Evolutionary conservation across 2,888 invertebrate genomes (phyloP), one percentile per base, ranked within the genome.

Genomic region (Chesias legatella): DNA sequence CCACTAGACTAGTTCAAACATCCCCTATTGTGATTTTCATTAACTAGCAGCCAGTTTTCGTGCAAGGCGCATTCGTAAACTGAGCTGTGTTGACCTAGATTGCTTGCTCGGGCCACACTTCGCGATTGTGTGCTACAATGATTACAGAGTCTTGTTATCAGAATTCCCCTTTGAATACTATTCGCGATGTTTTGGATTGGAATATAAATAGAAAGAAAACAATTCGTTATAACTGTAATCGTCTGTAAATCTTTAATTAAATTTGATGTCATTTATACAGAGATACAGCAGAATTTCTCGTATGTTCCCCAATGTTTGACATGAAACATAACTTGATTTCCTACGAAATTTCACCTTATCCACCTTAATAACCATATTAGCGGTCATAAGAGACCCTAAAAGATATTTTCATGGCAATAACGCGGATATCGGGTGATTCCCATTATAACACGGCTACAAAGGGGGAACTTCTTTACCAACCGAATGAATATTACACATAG

Each of bases 1-100:
- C 5, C 5, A 17, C 13, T 17, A 5, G 13, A 30, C 21, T 32
- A 20, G 25, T 25, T 25, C 35, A 36, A 45, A 40, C 35, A 2
- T 17, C 13, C 13, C 5, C 5, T 32, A 45, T 45, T 40, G 29
- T 44, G 33, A 45, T 47, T 49, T 48, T 45, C 33, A 50, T 50
- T 43, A 44, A n/a, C n/a, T n/a, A 44, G 32, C 8, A 27, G 37
- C 30, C 26, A 33, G 37, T 43, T 49, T 40, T 46, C 51, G 36
- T 53, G 43, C 38, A 35, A 42, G 42, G 43, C 32, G 32, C 32
- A 48, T 48, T 42, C 34, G 48, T 34, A 43, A 45, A 41, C 39
- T 43, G 43, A 43, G 30, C 28, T 32, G 34, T 47, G 45, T 35
- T 48, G 48, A 51, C 51, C 51, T 47, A 46, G 13, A 46, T 53